Percentiles rank a stretch among this genome's conserved stretches.
Conservation (phyloP, 2,113 vertebrate species). For the Percopsis transmontana region DNA sequence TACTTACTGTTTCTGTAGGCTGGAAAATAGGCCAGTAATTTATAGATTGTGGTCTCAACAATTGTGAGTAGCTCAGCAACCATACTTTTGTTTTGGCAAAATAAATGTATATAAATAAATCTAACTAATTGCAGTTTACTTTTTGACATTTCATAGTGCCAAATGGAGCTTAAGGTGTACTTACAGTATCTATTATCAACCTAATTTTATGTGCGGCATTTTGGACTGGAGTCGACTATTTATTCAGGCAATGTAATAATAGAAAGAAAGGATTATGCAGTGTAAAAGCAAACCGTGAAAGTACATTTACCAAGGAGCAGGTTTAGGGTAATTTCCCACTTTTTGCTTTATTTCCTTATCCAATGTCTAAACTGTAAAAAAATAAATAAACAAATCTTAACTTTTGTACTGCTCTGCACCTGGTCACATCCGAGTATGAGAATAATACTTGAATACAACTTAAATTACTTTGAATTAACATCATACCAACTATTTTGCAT, state of each 20-base stretch:
- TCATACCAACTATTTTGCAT: background rate
- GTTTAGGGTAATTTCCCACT: background rate
- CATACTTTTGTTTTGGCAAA: background rate
- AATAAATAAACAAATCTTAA: too few species aligned
- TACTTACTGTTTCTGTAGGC: background rate
- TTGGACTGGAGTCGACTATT: background rate
- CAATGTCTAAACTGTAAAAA: too few species aligned
- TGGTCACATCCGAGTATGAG: too few species aligned
- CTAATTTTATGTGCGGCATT: background rate
- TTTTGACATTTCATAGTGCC: background rate
- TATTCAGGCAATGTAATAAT: background rate
- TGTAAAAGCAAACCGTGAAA: background rate
- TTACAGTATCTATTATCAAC: slow-evolving; percentile 2
- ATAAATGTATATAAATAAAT: background rate
- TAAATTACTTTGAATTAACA: too few species aligned
- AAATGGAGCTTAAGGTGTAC: background rate
- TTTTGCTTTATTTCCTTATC: background rate
- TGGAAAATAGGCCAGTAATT: background rate
- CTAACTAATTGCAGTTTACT: background rate
- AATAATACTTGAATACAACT: too few species aligned
- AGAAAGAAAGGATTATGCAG: background rate
- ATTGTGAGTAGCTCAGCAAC: slow-evolving; percentile 1
- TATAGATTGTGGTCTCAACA: background rate
- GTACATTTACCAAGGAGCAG: background rate
- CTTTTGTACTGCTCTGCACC: too few species aligned